Evolutionary conservation across 2,113 vertebrate species (phyloP), one percentile per base, ranked within the genome.

Genomic region (Vulpes lagopus): DNA sequence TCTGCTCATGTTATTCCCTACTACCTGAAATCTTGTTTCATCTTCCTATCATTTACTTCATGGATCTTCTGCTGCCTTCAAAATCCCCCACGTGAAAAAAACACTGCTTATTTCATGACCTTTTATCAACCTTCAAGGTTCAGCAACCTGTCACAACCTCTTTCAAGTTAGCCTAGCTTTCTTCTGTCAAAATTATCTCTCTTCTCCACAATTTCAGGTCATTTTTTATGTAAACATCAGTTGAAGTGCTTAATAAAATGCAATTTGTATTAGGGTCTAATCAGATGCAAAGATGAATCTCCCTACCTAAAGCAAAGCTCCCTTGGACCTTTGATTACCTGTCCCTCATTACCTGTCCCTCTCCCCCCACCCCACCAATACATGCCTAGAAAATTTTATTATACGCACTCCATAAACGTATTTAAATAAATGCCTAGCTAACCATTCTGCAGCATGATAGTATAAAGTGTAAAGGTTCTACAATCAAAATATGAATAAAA

Each of bases 401-500:
- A 38, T 11, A 88, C 65, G 71, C 2, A 20, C 9, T 27, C 32
- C 67, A 73, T 32, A 67, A 71, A 64, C n/a, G 19, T 16, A 85
- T 60, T 89, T 79, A 91, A 79, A 53, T 67, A 59, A 69, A 67
- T 32, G 43, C 35, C 17, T 65, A 43, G 85, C 25, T 89, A n/a
- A 51, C 35, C 89, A 69, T 85, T 90, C 5, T 43, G 38, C 32
- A 43, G 80, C 55, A 49, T 20, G 64, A 25, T 1, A 94, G 55
- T 64, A 80, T 2, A 55, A 55, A 69, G 79, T 8, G 20, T n/a
- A 94, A 85, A 49, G 30, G 38, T 62, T 89, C 71, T 85, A 43
- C 64, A 76, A 71, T 59, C 55, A 86, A 85, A 79, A 80, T 65
- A 27, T 84, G n/a, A 96, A 94, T 79, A 35, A 49, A 85, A 69